phyloP scores from a whole-genome alignment of 2,888 invertebrate genomes.

The Coelopa pilipes region DNA sequence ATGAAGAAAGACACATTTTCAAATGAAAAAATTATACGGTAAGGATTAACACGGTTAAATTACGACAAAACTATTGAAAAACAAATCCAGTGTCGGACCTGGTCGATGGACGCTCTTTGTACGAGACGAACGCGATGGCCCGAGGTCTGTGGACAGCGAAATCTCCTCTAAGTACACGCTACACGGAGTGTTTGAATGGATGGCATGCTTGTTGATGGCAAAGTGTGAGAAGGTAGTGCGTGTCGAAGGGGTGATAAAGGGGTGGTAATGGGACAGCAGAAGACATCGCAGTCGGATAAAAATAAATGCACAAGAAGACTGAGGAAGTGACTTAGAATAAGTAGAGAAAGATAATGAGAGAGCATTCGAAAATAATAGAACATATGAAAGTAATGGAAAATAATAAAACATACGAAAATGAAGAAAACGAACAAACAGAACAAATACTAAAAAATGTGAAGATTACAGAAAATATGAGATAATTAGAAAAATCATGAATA shows the following conservation, averaged over 20 bases:
- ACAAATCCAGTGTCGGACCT: neutral
- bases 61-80: neutral
- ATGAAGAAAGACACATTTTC: neutral
- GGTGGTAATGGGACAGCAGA: neutral
- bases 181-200: neutral
- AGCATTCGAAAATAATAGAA: too few species aligned
- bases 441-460: too few species aligned
- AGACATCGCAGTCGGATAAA: constrained; percentile 16
- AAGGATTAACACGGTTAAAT: neutral
- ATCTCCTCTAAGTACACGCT: too few species aligned
- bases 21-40: neutral
- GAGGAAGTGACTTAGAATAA: constrained; percentile 44
- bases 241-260: neutral
- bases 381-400: neutral
- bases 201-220: constrained; percentile 12
- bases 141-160: too few species aligned
- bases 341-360: too few species aligned
- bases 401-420: too few species aligned
- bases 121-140: too few species aligned
- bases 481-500: too few species aligned
- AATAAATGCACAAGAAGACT: constrained; percentile 23
- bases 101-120: neutral
- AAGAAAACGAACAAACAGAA: too few species aligned
- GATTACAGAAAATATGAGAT: too few species aligned
- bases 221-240: neutral